Evolutionary conservation across 2,888 invertebrate species (phyloP).

Genomic region (Hololepta plana): DNA sequence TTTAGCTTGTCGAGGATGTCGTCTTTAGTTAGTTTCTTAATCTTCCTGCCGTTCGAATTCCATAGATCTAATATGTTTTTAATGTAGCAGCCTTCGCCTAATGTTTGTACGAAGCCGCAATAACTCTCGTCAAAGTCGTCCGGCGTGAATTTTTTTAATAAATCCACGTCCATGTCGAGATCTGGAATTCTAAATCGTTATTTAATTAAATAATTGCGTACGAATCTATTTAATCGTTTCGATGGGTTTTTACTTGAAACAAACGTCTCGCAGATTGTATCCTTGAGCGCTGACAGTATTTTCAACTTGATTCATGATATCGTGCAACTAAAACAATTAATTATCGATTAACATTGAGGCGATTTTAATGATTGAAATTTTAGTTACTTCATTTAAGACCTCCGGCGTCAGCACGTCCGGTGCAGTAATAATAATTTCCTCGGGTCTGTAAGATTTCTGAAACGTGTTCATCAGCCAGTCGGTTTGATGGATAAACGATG

Average conservation of each 20-base stretch:
- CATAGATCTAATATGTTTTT: conserved; percentile 53
- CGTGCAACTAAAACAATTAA: conserved; percentile 7
- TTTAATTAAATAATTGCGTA: conserved; percentile 2
- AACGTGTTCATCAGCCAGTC: conserved; percentile 54
- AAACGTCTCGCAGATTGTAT: conserved; percentile 31
- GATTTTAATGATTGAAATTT: neutral
- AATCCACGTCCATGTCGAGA: conserved; percentile 9
- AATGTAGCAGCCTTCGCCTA: conserved; percentile 42
- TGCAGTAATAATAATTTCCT: conserved; percentile 42
- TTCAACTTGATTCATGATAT: conserved; percentile 16
- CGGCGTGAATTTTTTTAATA: too few relatives aligned
- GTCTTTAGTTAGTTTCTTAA: conserved; percentile 35
- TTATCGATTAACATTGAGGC: neutral
- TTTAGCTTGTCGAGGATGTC: conserved; percentile 39
- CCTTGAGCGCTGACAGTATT: conserved; percentile 12
- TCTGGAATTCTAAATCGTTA: conserved; percentile 10
- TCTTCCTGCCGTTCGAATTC: conserved; percentile 36
- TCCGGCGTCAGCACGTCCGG: conserved; percentile 46
- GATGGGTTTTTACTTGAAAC: conserved; percentile 30
- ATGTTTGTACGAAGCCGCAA: conserved; percentile 41
- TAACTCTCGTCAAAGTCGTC: too few relatives aligned
- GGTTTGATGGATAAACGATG: conserved; percentile 48
- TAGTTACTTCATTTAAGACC: conserved; percentile 31
- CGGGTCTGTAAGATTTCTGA: conserved; percentile 41
- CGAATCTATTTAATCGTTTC: neutral